Evolutionary conservation across 2,888 invertebrate species (phyloP).

Genomic region (Ctena decussata): DNA sequence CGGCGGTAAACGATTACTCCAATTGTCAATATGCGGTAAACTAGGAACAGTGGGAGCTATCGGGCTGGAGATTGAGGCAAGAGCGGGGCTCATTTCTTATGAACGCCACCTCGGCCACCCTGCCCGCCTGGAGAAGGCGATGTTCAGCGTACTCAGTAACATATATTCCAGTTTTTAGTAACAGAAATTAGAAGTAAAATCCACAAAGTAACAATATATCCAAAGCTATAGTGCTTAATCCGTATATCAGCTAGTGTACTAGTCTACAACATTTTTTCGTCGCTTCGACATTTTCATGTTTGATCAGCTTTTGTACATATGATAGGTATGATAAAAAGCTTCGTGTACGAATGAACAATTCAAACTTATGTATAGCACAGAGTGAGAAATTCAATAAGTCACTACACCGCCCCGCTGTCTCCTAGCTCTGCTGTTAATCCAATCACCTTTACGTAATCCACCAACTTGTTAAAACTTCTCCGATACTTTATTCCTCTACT

Average conservation of each 20-base stretch:
- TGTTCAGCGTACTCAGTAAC: slow-evolving; percentile 31
- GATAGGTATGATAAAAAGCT: not conserved
- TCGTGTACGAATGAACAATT: not conserved
- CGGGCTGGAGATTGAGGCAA: slow-evolving; percentile 25
- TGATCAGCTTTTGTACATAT: not conserved
- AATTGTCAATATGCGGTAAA: slow-evolving; percentile 9
- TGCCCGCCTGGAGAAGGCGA: slow-evolving; percentile 36
- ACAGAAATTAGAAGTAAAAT: not conserved
- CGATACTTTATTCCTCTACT: not conserved
- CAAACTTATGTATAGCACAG: not conserved
- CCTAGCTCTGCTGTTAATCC: not conserved
- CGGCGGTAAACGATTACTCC: slow-evolving; percentile 41
- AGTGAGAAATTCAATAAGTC: not conserved
- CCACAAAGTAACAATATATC: not conserved
- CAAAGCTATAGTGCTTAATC: not conserved
- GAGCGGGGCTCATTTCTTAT: slow-evolving; percentile 63
- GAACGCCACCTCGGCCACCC: slow-evolving; percentile 56
- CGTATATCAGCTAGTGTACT: slow-evolving; percentile 7
- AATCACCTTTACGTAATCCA: slow-evolving; percentile 11
- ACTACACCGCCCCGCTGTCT: not conserved
- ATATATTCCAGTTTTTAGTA: slow-evolving; percentile 14
- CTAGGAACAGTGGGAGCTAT: slow-evolving; percentile 10
- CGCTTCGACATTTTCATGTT: slow-evolving; percentile 34
- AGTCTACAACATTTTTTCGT: slow-evolving; percentile 26
- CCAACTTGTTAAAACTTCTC: not conserved